phyloP scores from a whole-genome alignment of 2,888 invertebrate genomes.

The Phalera bucephala region DNA sequence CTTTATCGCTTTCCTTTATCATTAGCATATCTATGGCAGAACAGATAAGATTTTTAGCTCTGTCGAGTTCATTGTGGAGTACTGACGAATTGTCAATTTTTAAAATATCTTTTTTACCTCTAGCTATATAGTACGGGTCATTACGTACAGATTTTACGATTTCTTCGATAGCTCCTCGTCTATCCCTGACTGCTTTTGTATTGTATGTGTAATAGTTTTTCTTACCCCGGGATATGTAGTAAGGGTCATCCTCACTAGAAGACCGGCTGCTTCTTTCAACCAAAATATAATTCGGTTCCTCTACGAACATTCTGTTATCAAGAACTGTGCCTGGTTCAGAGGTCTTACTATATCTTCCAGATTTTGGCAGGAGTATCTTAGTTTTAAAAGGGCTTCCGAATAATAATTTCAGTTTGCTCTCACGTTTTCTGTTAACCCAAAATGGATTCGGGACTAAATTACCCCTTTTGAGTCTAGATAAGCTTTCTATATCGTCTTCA shows the following conservation, averaged over 20 bases:
- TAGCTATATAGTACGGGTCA: slow-evolving; percentile 77
- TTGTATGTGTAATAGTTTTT: slow-evolving; percentile 48
- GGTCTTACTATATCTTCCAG: slow-evolving; percentile 25
- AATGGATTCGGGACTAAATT: slow-evolving; percentile 35
- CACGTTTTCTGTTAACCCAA: slow-evolving; percentile 52
- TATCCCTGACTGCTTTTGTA: slow-evolving; percentile 52
- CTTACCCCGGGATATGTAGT: slow-evolving; percentile 66
- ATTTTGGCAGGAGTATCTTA: slow-evolving; percentile 13
- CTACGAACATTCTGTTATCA: slow-evolving; percentile 72
- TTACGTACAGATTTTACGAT: slow-evolving; percentile 73
- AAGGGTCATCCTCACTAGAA: slow-evolving; percentile 68
- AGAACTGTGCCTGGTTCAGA: slow-evolving; percentile 52
- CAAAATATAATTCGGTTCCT: slow-evolving; percentile 80
- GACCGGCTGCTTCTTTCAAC: slow-evolving; percentile 72
- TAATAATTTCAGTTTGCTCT: slow-evolving; percentile 49
- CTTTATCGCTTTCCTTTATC: slow-evolving; percentile 40
- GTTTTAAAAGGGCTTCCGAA: slow-evolving; percentile 40
- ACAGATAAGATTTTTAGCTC: slow-evolving; percentile 65
- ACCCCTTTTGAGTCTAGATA: slow-evolving; percentile 46
- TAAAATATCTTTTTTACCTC: slow-evolving; percentile 70
- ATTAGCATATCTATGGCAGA: slow-evolving; percentile 54
- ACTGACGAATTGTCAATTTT: slow-evolving; percentile 35
- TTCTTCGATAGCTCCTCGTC: slow-evolving; percentile 70
- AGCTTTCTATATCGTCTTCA: slow-evolving; percentile 49
- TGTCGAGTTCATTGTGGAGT: slow-evolving; percentile 39